These are phyloP conservation scores for Eilema depressum DNA, from an alignment of 2,888 invertebrate species.

Conservation along the genomic window DNA sequence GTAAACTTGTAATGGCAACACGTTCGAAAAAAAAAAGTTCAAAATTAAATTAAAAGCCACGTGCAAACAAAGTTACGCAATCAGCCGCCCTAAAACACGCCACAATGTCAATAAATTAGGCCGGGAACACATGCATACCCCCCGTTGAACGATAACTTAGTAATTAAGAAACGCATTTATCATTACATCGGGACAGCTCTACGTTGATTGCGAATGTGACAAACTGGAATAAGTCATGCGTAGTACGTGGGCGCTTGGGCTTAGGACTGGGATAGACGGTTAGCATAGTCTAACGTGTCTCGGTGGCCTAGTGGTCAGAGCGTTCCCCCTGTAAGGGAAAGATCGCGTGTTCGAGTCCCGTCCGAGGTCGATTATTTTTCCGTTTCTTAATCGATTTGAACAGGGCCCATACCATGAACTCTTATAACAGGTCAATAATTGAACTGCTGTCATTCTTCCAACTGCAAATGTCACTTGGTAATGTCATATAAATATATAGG, in stretches of 20 bases:
- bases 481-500: too few species aligned
- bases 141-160: constrained; percentile 78
- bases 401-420: too few species aligned
- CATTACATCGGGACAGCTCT: constrained; percentile 75
- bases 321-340: too few species aligned
- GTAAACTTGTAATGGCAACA: neutral
- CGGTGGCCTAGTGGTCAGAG: too few species aligned
- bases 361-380: too few species aligned
- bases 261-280: constrained; percentile 42
- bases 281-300: neutral
- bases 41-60: constrained; percentile 53
- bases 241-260: constrained; percentile 66
- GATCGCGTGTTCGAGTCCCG: too few species aligned
- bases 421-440: too few species aligned
- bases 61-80: constrained; percentile 59
- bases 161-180: constrained; percentile 87
- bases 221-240: constrained; percentile 81
- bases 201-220: constrained; percentile 79
- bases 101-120: constrained; percentile 83
- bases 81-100: constrained; percentile 58
- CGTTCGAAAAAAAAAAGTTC: constrained; percentile 26
- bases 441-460: too few species aligned
- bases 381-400: too few species aligned
- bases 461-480: too few species aligned
- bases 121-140: constrained; percentile 79